A percentile compares a stretch with the other conserved stretches of the same genome.
phyloP scores from a whole-genome alignment of 30 jellyfish, hydroid and myxozoan species.

The Pelagia noctiluca region DNA sequence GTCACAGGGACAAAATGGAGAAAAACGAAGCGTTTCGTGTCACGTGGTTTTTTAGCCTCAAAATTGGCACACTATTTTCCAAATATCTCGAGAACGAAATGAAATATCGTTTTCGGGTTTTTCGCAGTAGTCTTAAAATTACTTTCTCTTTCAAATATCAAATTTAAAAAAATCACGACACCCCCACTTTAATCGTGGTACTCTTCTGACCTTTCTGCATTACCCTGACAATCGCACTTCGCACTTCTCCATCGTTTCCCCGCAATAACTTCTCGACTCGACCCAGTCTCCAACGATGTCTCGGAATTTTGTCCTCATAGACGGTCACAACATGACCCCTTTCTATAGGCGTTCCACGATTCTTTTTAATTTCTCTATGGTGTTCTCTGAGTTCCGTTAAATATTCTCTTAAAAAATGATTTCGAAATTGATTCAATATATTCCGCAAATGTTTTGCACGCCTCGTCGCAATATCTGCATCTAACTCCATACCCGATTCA shows the following conservation, averaged over 20 bases:
- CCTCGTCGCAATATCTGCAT: slow-evolving; percentile 1
- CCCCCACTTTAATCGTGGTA: not conserved
- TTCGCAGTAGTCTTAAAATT: no score
- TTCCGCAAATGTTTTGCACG: not conserved
- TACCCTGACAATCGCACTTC: slow-evolving; percentile 6
- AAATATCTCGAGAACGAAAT: no score
- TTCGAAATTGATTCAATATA: not conserved
- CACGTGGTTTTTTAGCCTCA: no score
- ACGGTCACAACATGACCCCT: slow-evolving; percentile 5
- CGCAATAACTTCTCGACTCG: slow-evolving; percentile 7
- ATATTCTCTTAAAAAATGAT: not conserved
- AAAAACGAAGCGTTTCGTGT: no score
- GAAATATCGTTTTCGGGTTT: no score
- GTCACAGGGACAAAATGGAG: no score
- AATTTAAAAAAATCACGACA: no score
- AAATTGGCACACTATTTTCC: no score
- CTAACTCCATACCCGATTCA: not conserved
- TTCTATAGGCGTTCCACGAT: not conserved
- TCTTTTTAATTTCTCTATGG: not conserved
- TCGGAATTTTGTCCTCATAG: slow-evolving; percentile 10
- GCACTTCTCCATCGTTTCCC: slow-evolving; percentile 8
- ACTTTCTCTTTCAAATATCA: no score
- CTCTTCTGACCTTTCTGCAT: not conserved
- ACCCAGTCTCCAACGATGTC: slow-evolving; percentile 25
- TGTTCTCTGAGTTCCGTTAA: not conserved